Evolutionary conservation across 2,113 vertebrate species (phyloP), one percentile per base, ranked within the genome.

Genomic region (Nicator chloris): DNA sequence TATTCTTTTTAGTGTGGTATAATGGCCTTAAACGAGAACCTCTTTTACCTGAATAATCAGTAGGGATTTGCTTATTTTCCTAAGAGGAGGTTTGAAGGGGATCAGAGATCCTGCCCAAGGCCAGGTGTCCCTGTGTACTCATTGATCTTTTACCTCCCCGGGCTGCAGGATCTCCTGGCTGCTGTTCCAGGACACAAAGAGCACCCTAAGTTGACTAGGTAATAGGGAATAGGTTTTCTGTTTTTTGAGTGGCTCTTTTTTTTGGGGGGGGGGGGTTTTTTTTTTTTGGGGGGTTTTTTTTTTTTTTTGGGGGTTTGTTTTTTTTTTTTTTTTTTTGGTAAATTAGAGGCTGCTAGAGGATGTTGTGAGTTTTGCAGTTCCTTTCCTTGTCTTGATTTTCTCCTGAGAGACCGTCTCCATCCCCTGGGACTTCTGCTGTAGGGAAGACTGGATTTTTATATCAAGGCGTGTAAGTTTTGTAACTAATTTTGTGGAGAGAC

Each of bases 201-300:
- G 7, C 4, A 3, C 13, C 9, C 4, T 0, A 10, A 49, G 10
- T 7, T 39, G 20, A 3, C 24, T 71, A 44, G 15, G 7, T 70
- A 20, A 53, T 21, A 51, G 27, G 15, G 37, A 61, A 49, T 65
- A 65, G 13, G 2, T 37, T 78, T 76, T 66, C 2, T 11, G 10
- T 18, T 56, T 51, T 5, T 3, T 3, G n/a, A n/a, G n/a, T n/a
- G 40, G 40, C 14, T 11, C 14, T 42, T 42, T 42, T 42, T 42
- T 42, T n/a, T n/a, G n/a, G n/a, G n/a, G n/a, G n/a, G n/a, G n/a
- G n/a, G n/a, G n/a, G 40, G 40, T 42, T 11, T 42, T 42, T 42
- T 42, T 42, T 42, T 42, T n/a, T n/a, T n/a, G n/a, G n/a, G n/a
- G n/a, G n/a, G n/a, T n/a, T n/a, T 42, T 42, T 42, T 42, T 42